Evolutionary conservation across 2,888 invertebrate species (phyloP), one percentile per base, ranked within the genome.

Genomic region (Calliopum simillimum): DNA sequence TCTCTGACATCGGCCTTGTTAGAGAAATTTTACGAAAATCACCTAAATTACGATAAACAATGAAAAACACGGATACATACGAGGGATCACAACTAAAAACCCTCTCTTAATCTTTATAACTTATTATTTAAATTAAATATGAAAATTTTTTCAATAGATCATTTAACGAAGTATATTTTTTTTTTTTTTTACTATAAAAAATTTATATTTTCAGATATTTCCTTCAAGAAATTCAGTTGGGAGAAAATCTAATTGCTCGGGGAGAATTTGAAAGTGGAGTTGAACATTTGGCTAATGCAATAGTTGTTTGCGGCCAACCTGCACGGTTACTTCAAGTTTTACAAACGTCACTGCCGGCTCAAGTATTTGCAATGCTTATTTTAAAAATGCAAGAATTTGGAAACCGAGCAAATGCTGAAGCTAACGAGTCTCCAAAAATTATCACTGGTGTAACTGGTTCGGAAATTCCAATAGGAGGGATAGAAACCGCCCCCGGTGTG

Each of bases 221-320:
- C 84, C 81, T 89, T 55, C 88, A 89, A 78, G 88, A 95, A 91
- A 95, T 99, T 75, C 97, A 99, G 86, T 87, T 96, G 64, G 99
- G 99, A 55, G 99, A 99, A 86, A 95, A 96, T 82, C 86, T 97
- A 73, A 88, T 98, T 78, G 92, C 93, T 14, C 90, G 91, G n/a
- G 96, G 96, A 14, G 94, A 96, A 81, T 86, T 95, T 73, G 95
- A 97, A 76, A 93, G 91, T 58, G 99, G 97, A 47, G 95, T 98
- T 64, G 97, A 98, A 85, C 99, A 99, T 88, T 90, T 99, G 77
- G 95, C 96, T 55, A 97, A 97, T 86, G 99, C 99, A 11, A 95
- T 99, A n/a, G 94, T 97, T 4, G 95, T 99, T 33, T 99, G 99
- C 84, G 98, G 97, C 13, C 97, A 99, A 76, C 86, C 86, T 33